These are phyloP conservation scores for Pseudomugil gertrudae DNA, from an alignment of 2,797 vertebrate species.

Conservation along the genomic window DNA sequence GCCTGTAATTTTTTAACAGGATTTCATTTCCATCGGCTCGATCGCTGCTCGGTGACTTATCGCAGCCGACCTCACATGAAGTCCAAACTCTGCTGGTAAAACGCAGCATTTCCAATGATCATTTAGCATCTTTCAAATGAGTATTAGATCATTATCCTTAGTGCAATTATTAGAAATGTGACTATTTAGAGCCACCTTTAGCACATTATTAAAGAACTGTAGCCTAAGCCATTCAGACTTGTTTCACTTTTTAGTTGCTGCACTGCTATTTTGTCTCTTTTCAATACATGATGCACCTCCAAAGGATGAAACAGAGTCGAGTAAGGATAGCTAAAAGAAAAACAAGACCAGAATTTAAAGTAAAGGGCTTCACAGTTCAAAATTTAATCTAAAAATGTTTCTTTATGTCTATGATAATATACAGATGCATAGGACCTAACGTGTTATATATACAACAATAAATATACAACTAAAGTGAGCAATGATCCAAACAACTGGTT, in stretches of 20 bases:
- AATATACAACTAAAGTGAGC: no score
- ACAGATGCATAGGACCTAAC: neutral
- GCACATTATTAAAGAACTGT: neutral
- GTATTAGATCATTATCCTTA: neutral
- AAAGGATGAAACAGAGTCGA: neutral
- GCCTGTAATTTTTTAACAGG: conserved; percentile 19
- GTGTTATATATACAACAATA: no score
- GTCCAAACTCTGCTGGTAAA: neutral
- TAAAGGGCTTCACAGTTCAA: neutral
- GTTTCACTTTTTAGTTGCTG: no score
- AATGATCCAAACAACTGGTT: neutral
- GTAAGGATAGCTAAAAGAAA: neutral
- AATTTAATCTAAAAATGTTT: neutral
- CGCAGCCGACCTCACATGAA: conserved; percentile 15
- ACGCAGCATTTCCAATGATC: neutral
- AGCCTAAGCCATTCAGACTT: neutral
- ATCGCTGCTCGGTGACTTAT: conserved; percentile 22
- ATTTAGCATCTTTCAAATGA: neutral
- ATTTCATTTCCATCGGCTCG: conserved; percentile 53
- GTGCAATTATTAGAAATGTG: neutral
- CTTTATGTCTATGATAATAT: neutral
- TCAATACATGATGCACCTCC: neutral
- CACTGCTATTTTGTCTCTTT: no score
- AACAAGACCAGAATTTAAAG: neutral
- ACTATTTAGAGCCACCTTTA: neutral